Conservation (phyloP, 2,797 vertebrate genomes). For the Falco cherrug region DNA sequence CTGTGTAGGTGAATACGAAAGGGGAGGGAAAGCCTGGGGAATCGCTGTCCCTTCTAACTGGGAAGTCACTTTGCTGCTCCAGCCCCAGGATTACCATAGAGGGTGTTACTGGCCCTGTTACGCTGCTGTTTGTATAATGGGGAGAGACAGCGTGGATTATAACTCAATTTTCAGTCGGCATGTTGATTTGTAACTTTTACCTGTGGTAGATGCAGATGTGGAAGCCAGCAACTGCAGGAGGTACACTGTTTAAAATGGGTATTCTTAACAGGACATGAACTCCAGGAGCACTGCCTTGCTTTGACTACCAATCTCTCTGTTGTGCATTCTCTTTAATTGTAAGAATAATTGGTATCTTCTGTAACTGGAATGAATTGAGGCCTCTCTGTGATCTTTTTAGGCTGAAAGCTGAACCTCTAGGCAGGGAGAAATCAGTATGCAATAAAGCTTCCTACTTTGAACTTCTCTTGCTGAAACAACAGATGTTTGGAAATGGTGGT, state of each 20-base stretch:
- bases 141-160: neutral
- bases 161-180: neutral
- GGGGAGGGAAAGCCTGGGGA: neutral
- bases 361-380: neutral
- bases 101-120: neutral
- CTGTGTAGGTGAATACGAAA: neutral
- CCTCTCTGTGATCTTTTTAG: neutral
- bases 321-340: neutral
- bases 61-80: neutral
- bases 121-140: slow-evolving; percentile 7
- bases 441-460: slow-evolving; percentile 66
- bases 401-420: neutral
- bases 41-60: neutral
- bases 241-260: neutral
- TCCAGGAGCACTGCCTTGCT: neutral
- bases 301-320: neutral
- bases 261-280: neutral
- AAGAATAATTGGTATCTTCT: neutral
- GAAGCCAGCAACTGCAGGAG: neutral
- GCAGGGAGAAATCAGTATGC: slow-evolving; percentile 30
- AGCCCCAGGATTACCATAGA: neutral
- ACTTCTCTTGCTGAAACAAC: neutral
- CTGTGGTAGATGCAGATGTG: neutral
- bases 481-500: neutral
- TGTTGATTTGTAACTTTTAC: neutral